Conservation (phyloP, 2,797 vertebrate genomes). For the Pseudomugil tenellus region DNA sequence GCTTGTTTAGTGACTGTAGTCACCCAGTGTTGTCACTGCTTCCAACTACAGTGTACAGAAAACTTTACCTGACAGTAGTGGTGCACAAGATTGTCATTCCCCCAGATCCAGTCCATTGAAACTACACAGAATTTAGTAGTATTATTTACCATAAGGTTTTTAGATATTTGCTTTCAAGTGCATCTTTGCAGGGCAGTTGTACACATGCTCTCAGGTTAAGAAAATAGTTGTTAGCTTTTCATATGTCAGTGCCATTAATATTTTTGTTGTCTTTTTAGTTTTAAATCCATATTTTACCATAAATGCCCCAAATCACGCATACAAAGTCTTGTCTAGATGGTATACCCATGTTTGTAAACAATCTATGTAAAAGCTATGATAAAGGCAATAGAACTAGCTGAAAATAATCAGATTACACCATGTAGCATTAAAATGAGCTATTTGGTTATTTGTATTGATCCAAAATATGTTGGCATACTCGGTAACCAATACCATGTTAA, state of each 20-base stretch:
- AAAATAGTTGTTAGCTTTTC: too few relatives aligned
- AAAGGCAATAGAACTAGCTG: background rate
- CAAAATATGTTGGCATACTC: slow-evolving; percentile 10
- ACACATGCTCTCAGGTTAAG: too few relatives aligned
- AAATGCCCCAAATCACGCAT: background rate
- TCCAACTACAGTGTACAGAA: too few relatives aligned
- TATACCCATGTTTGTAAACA: background rate
- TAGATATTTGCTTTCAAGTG: background rate
- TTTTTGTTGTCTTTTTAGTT: too few relatives aligned
- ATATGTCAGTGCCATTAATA: too few relatives aligned
- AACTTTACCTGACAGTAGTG: slow-evolving; percentile 6
- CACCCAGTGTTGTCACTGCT: background rate
- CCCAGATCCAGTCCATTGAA: background rate
- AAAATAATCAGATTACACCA: background rate
- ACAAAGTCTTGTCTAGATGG: background rate
- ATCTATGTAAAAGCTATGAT: background rate
- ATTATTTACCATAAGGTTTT: background rate
- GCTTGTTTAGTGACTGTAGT: background rate
- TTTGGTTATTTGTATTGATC: slow-evolving; percentile 13
- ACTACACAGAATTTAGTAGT: background rate
- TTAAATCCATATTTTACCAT: background rate
- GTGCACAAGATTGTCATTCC: slow-evolving; percentile 5
- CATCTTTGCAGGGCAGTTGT: too few relatives aligned
- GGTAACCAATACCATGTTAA: background rate
- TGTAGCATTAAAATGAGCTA: background rate